phyloP scores from a whole-genome alignment of 2,113 vertebrate species.

The Chlorocebus sabaeus region DNA sequence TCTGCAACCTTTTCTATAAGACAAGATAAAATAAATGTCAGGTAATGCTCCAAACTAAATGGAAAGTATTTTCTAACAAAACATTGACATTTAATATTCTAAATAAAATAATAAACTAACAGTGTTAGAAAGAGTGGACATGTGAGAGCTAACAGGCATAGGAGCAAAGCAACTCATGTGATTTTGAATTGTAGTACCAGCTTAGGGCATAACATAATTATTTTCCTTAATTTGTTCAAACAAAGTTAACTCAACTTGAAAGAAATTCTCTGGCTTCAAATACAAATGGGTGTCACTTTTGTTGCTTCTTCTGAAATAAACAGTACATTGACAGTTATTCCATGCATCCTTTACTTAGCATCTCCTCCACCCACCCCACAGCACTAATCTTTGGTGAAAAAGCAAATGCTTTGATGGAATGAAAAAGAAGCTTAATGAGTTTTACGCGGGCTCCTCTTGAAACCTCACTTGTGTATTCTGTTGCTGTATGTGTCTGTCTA shows the following conservation, averaged over 20 bases:
- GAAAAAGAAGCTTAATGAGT: background rate
- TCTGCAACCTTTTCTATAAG: conserved; percentile 33
- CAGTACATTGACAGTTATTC: background rate
- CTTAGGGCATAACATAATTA: conserved; percentile 68
- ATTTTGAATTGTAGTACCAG: conserved; percentile 45
- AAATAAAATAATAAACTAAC: conserved; percentile 63
- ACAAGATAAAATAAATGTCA: conserved; percentile 21
- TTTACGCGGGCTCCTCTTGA: background rate
- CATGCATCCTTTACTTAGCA: background rate
- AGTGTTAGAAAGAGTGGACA: background rate
- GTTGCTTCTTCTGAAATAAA: conserved; percentile 51
- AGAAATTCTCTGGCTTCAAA: conserved; percentile 68
- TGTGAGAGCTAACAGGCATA: background rate
- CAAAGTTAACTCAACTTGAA: conserved; percentile 77
- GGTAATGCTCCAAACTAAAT: background rate
- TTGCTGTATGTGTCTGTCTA: background rate
- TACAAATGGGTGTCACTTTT: conserved; percentile 48
- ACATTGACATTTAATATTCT: conserved; percentile 35
- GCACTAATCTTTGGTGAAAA: conserved; percentile 26
- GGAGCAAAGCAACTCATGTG: background rate
- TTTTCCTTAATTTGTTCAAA: conserved; percentile 77
- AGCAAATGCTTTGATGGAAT: background rate
- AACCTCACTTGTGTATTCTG: background rate
- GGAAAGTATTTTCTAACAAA: conserved; percentile 61
- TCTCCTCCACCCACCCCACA: too few relatives aligned